Base-by-base conservation (phyloP, 2,888 invertebrate species). In the Meteorus colon region DNA sequence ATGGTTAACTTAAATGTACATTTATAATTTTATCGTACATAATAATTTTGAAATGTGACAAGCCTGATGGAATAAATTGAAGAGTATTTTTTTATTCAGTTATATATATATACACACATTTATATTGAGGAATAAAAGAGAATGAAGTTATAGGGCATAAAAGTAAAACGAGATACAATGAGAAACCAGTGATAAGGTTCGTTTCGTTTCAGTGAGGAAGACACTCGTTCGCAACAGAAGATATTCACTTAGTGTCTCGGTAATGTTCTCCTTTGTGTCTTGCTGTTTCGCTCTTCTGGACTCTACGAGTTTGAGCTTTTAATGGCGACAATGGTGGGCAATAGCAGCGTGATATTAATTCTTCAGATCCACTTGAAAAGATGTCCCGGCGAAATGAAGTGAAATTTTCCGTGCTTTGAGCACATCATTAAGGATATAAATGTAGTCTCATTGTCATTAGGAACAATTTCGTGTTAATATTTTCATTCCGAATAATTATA, bases 181-280 rank as follows among this genome's bases (percentile, higher is more conserved):
- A 69, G 19, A 48, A 48, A 69, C 48, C 37, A 34, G 59, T 59
- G 74, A 74, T 65, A 55, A 70, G 74, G 41, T 70, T 70, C 34
- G 37, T 63, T 74, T 74, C 48, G 69, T 74, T 69, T 69, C 41
- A 29, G 67, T 27, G 12, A 29, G n/a, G 29, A 41, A 27, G 66
- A 74, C 16, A 66, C 63, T 55, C 29, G 69, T 51, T 55, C 55
- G 24, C n/a, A 34, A 48, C 19, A 69, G 16, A 62, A 29, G 24
- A 67, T 16, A 55, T 41, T 41, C 41, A 41, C 41, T 41, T 41
- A 41, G 41, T 41, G 41, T 41, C 19, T 19, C 16, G 55, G 66
- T 71, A 71, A 75, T 71, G 65, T 75, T 71, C 66, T 71, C 75
- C 65, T 73, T 55, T 75, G 65, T 65, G 75, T 70, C 71, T 60